Conservation (phyloP, 2,888 invertebrate genomes). For the Odontocerum albicorne region DNA sequence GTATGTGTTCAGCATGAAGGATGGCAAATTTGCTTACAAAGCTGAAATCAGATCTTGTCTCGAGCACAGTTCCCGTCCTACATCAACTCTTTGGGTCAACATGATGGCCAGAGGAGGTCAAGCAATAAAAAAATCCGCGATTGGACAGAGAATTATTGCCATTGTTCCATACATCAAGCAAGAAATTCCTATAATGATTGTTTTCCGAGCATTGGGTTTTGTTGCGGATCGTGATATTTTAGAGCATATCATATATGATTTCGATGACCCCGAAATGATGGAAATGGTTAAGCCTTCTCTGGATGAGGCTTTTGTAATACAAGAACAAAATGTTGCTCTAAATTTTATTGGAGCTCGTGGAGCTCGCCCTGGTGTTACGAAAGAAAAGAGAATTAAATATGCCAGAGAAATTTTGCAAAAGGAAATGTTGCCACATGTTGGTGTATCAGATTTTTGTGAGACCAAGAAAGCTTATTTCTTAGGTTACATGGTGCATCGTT, state of each 20-base stretch:
- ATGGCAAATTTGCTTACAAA: constrained; percentile 98
- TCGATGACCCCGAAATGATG: constrained; percentile 99
- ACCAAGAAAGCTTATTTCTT: constrained; percentile 99
- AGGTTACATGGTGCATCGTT: constrained; percentile 98
- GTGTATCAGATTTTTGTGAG: constrained; percentile 99
- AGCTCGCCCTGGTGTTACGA: constrained; percentile 96
- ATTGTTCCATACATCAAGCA: constrained; percentile 98
- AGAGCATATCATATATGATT: constrained; percentile 99
- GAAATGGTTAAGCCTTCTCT: constrained; percentile 99
- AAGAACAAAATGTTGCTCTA: constrained; percentile 97
- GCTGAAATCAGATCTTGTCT: constrained; percentile 90
- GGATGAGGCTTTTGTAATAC: constrained; percentile 99
- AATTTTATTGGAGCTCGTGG: constrained; percentile 99
- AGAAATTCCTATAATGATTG: constrained; percentile 99
- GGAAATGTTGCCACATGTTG: constrained; percentile 99
- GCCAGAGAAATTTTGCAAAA: constrained; percentile 99
- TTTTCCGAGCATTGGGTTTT: constrained; percentile 98
- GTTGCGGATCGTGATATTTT: constrained; percentile 99
- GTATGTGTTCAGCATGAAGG: constrained; percentile 99
- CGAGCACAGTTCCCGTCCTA: constrained; percentile 82
- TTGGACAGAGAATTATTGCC: constrained; percentile 97
- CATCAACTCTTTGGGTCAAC: constrained; percentile 98
- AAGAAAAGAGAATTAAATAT: constrained; percentile 98
- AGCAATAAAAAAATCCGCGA: constrained; percentile 97
- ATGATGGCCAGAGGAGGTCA: constrained; percentile 99